Evolutionary conservation across 2,113 vertebrate genomes (phyloP).

Genomic region (Mus spicilegus): DNA sequence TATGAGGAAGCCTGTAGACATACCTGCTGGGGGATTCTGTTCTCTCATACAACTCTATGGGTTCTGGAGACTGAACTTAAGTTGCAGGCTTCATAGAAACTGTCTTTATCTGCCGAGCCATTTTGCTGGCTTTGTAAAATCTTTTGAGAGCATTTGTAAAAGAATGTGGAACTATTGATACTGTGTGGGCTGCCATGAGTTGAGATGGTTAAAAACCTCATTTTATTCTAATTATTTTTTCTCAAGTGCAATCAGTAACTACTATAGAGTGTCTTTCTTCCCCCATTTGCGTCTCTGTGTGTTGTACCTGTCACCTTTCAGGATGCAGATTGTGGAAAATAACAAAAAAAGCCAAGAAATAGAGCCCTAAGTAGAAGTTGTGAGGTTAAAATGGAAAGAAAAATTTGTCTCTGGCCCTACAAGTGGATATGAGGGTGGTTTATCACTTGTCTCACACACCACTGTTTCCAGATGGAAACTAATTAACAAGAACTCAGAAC

Average conservation of each 20-base stretch:
- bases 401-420: neutral
- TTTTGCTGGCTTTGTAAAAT: neutral
- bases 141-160: neutral
- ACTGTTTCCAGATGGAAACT: neutral
- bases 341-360: neutral
- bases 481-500: neutral
- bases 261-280: neutral
- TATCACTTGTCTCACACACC: neutral
- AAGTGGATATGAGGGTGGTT: neutral
- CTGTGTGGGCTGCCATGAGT: neutral
- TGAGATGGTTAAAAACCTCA: neutral
- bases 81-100: neutral
- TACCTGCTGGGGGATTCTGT: too few species aligned
- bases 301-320: slow-evolving; percentile 19
- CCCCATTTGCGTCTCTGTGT: neutral
- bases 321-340: neutral
- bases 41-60: neutral
- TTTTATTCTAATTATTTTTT: neutral
- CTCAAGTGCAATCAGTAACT: neutral
- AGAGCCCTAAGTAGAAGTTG: neutral
- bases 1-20: neutral
- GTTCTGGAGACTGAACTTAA: neutral
- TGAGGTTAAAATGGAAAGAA: neutral
- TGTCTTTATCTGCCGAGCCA: neutral
- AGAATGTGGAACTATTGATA: neutral